Evolutionary conservation across 2,888 invertebrate species (phyloP).

Genomic region (Troglohyphantes excavatus): DNA sequence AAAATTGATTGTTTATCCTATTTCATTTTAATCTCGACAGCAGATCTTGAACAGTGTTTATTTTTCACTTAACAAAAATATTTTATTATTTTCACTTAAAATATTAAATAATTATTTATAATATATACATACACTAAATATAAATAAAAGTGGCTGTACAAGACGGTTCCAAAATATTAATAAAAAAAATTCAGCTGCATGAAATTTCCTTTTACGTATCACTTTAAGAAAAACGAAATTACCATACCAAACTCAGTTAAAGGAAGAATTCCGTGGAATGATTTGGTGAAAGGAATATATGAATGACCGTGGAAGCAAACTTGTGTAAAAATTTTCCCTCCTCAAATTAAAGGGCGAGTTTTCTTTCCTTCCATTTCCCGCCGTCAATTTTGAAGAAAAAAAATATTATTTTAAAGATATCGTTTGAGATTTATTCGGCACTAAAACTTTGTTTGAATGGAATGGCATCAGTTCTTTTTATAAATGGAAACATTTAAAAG

Average conservation of each 20-base stretch:
- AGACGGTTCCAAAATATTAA: too few species aligned
- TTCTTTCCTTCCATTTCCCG: constrained; percentile 31
- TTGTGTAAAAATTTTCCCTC: constrained; percentile 57
- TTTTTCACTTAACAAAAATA: too few species aligned
- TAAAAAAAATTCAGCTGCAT: too few species aligned
- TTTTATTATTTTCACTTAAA: too few species aligned
- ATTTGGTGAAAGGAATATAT: constrained; percentile 47
- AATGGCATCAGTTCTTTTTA: neutral
- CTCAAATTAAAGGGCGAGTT: constrained; percentile 50
- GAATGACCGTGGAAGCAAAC: constrained; percentile 33
- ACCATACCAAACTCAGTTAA: constrained; percentile 59
- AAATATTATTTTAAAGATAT: constrained; percentile 18
- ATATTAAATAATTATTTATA: too few species aligned
- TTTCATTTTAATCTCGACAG: too few species aligned
- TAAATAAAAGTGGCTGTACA: too few species aligned
- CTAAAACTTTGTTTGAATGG: constrained; percentile 33
- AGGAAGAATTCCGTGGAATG: constrained; percentile 47
- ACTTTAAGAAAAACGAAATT: constrained; percentile 7
- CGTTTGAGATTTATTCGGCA: constrained; percentile 36
- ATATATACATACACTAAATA: too few species aligned
- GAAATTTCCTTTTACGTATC: constrained; percentile 11
- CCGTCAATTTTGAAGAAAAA: constrained; percentile 12
- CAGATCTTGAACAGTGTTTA: too few species aligned
- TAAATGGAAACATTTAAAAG: constrained; percentile 38
- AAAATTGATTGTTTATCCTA: too few species aligned